phyloP scores from a whole-genome alignment of 2,113 vertebrate genomes.

The Stigmatopora argus region DNA sequence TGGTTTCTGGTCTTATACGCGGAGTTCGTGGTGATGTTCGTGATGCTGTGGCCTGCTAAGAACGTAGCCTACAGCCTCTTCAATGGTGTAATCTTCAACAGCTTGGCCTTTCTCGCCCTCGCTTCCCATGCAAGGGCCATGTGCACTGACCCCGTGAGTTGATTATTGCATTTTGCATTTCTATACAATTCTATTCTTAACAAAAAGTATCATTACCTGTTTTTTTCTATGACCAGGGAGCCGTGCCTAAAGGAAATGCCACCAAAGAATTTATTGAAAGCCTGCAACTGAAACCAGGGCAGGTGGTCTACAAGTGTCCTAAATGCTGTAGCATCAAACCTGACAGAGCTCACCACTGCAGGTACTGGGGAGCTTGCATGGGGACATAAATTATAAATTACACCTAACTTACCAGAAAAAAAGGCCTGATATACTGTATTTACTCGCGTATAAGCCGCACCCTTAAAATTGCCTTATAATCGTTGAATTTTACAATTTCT shows the following conservation, averaged over 20 bases:
- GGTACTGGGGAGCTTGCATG: slow-evolving; percentile 62
- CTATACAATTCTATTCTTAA: too few relatives aligned
- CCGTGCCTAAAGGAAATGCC: slow-evolving; percentile 96
- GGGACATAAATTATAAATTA: neutral
- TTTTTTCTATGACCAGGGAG: slow-evolving; percentile 71
- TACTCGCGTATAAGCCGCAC: too few relatives aligned
- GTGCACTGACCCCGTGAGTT: slow-evolving; percentile 90
- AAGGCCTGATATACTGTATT: neutral
- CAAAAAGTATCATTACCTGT: too few relatives aligned
- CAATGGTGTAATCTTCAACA: slow-evolving; percentile 88
- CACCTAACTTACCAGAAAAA: slow-evolving; percentile 3
- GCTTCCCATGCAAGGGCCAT: slow-evolving; percentile 92
- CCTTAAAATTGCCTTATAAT: too few relatives aligned
- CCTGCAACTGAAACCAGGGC: slow-evolving; percentile 92
- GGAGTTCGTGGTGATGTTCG: slow-evolving; percentile 94
- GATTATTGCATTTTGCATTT: neutral
- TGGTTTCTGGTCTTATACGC: slow-evolving; percentile 95
- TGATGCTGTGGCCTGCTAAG: slow-evolving; percentile 89
- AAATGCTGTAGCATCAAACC: slow-evolving; percentile 99
- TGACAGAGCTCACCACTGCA: slow-evolving; percentile 96
- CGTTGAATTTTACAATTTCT: too few relatives aligned
- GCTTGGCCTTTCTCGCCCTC: slow-evolving; percentile 88
- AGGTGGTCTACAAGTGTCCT: slow-evolving; percentile 98
- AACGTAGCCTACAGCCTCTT: slow-evolving; percentile 83
- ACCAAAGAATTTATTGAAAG: slow-evolving; percentile 99